Evolutionary conservation across 2,888 invertebrate species (phyloP).

Genomic region (Sepiola atlantica): DNA sequence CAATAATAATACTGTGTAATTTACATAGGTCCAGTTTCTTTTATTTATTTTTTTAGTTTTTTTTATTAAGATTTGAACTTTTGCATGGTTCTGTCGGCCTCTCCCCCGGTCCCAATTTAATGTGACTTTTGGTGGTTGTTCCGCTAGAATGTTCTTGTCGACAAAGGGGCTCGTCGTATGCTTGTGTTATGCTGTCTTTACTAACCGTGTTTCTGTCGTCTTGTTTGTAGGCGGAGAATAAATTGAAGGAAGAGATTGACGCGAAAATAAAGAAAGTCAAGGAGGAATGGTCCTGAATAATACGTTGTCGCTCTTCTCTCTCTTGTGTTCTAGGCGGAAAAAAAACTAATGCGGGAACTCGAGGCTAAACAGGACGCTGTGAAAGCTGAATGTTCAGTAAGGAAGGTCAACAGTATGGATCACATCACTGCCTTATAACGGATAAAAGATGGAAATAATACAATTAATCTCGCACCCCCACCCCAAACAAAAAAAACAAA

Average conservation of each 20-base stretch:
- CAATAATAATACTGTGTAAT: no score
- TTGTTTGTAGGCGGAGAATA: slow-evolving; percentile 39
- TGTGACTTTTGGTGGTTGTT: not conserved
- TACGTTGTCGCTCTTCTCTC: not conserved
- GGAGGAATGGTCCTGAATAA: slow-evolving; percentile 39
- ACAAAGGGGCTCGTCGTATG: not conserved
- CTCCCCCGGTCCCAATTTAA: not conserved
- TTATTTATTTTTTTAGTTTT: no score
- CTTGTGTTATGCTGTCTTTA: not conserved
- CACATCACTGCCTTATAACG: not conserved
- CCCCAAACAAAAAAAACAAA: not conserved
- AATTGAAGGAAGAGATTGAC: slow-evolving; percentile 36
- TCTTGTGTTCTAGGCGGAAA: slow-evolving; percentile 39
- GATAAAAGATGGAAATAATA: not conserved
- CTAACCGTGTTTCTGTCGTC: not conserved
- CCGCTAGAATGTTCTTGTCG: not conserved
- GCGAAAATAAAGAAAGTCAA: slow-evolving; percentile 37
- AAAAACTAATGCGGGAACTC: not conserved
- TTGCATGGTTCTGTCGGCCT: no score
- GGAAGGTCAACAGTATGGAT: slow-evolving; percentile 33
- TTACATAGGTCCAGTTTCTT: no score
- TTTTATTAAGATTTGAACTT: no score
- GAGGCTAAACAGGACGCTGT: not conserved
- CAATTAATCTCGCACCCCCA: no score
- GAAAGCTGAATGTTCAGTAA: not conserved